These are phyloP conservation scores for Limonius californicus DNA, from an alignment of 1,140 invertebrate genomes.

Conservation along the genomic window DNA sequence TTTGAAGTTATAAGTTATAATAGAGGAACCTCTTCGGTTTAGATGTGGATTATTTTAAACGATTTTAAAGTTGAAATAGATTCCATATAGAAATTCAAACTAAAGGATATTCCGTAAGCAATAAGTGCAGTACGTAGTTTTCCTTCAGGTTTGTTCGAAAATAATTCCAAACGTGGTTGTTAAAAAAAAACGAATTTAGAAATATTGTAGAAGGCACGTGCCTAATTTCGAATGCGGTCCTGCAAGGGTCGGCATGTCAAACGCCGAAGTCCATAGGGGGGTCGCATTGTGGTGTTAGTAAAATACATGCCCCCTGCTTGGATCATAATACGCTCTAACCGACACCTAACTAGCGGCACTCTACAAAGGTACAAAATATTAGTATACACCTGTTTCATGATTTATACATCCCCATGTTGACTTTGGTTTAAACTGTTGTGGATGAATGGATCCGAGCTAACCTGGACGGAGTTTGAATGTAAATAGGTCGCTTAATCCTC, in stretches of 20 bases:
- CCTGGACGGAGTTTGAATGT: background rate
- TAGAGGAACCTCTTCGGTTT: too few species aligned
- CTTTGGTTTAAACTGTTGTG: constrained; percentile 20
- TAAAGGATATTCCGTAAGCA: too few species aligned
- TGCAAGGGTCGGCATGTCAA: constrained; percentile 33
- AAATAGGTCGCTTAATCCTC: background rate
- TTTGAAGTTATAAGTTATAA: too few species aligned
- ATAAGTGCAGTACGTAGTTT: too few species aligned
- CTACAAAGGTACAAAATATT: constrained; percentile 31
- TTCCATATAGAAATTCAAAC: too few species aligned
- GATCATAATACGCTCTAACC: constrained; percentile 35
- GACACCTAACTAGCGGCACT: constrained; percentile 32
- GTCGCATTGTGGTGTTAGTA: constrained; percentile 32
- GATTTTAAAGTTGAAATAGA: too few species aligned
- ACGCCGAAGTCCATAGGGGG: constrained; percentile 26
- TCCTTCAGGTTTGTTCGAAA: too few species aligned
- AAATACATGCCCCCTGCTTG: constrained; percentile 33
- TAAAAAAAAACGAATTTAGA: too few species aligned
- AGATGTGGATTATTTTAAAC: too few species aligned
- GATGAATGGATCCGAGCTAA: constrained; percentile 10
- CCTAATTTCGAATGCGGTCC: constrained; percentile 20
- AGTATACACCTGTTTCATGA: constrained; percentile 30
- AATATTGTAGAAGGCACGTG: constrained; percentile 17
- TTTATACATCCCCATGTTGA: constrained; percentile 25
- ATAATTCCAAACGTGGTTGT: too few species aligned